A percentile compares a stretch with the other conserved stretches of the same genome.
Conservation (phyloP, 2,888 invertebrate species). For the Drosophila tripunctata region DNA sequence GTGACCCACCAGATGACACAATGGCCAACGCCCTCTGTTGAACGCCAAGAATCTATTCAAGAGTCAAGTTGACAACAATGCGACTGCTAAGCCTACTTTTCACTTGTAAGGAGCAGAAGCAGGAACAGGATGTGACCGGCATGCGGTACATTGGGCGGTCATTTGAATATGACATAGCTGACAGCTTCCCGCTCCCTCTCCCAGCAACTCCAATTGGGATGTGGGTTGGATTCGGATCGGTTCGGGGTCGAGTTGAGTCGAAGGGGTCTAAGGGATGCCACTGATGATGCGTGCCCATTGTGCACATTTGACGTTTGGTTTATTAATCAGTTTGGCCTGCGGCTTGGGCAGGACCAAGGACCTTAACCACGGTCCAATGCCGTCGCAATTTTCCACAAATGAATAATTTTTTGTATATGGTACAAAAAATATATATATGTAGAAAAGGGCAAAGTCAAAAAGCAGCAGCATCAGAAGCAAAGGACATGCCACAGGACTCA, state of each 20-base stretch:
- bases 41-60: conserved; percentile 57
- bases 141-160: conserved; percentile 29
- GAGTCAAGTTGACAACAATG: conserved; percentile 81
- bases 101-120: conserved; percentile 57
- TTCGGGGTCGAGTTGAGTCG: conserved; percentile 25
- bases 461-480: conserved; percentile 26
- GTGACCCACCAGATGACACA: conserved; percentile 76
- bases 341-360: conserved; percentile 53
- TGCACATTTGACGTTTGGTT: conserved; percentile 83
- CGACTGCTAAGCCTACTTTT: conserved; percentile 52
- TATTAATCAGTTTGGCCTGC: conserved; percentile 84
- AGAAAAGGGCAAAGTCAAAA: conserved; percentile 57
- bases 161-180: conserved; percentile 82
- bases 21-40: conserved; percentile 55
- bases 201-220: not conserved
- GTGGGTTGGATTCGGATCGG: conserved; percentile 32
- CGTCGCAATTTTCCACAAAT: conserved; percentile 75
- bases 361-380: conserved; percentile 22
- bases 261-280: conserved; percentile 37
- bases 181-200: conserved; percentile 65
- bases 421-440: conserved; percentile 48
- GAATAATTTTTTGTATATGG: conserved; percentile 75
- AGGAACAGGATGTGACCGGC: conserved; percentile 71
- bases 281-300: conserved; percentile 71
- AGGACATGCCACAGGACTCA: conserved; percentile 34